These are phyloP conservation scores for Tauraco hartlaubi DNA, from an alignment of 2,797 vertebrate genomes.

Conservation along the genomic window DNA sequence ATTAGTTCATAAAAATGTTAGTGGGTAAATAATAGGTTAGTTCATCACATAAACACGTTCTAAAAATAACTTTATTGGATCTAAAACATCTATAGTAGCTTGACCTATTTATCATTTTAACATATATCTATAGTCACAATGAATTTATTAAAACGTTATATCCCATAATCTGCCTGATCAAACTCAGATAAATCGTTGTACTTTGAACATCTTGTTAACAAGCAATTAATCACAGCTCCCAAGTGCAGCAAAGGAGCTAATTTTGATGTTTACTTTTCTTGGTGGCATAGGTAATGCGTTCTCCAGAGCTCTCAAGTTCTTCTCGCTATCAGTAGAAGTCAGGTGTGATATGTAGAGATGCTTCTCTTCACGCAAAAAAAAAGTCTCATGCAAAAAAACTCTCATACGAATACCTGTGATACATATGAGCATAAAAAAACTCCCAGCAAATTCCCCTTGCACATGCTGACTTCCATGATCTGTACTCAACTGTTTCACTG, in stretches of 20 bases:
- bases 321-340: not conserved
- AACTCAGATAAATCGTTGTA: slow-evolving; percentile 75
- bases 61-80: slow-evolving; percentile 77
- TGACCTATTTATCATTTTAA: slow-evolving; percentile 76
- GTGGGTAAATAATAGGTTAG: slow-evolving; percentile 78
- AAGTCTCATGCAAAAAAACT: no score
- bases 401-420: not conserved
- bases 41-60: slow-evolving; percentile 74
- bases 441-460: not conserved
- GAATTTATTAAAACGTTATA: slow-evolving; percentile 81
- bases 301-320: slow-evolving; percentile 37
- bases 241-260: slow-evolving; percentile 63
- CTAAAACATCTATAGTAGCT: slow-evolving; percentile 64
- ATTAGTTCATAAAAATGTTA: slow-evolving; percentile 76
- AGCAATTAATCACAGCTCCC: slow-evolving; percentile 77
- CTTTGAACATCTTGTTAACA: slow-evolving; percentile 75
- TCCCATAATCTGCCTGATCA: slow-evolving; percentile 79
- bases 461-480: not conserved
- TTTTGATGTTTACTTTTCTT: slow-evolving; percentile 63
- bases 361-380: not conserved
- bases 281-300: slow-evolving; percentile 34
- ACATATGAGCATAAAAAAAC: not conserved
- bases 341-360: not conserved
- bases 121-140: slow-evolving; percentile 67
- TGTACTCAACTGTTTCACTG: not conserved